A percentile compares a stretch with the other conserved stretches of the same genome.
phyloP scores from a whole-genome alignment of 2,797 vertebrate genomes.

The Siniperca scherzeri region DNA sequence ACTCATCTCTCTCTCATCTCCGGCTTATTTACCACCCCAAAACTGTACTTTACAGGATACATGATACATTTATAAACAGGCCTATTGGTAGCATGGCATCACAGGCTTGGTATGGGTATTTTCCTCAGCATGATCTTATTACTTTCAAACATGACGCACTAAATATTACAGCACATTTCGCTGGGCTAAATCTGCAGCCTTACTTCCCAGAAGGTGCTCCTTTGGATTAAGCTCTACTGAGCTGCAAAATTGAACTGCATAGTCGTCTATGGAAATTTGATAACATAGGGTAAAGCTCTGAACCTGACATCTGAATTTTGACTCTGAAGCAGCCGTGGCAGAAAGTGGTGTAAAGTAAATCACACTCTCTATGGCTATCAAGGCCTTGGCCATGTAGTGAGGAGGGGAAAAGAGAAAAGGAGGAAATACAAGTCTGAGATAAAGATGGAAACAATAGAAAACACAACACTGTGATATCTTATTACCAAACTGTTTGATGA shows the following conservation, averaged over 20 bases:
- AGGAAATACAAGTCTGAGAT: slow-evolving; percentile 27
- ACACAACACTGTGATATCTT: slow-evolving; percentile 64
- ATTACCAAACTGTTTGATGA: slow-evolving; percentile 73
- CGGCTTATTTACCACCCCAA: neutral
- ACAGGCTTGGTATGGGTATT: slow-evolving; percentile 18
- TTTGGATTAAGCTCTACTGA: slow-evolving; percentile 80
- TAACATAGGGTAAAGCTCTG: slow-evolving; percentile 68
- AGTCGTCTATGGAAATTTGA: slow-evolving; percentile 76
- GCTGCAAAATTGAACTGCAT: slow-evolving; percentile 80
- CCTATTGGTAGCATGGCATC: neutral
- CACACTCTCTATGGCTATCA: slow-evolving; percentile 51
- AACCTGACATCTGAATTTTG: slow-evolving; percentile 77
- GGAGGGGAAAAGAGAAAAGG: neutral
- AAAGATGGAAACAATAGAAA: slow-evolving; percentile 44
- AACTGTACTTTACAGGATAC: neutral
- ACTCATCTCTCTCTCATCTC: neutral
- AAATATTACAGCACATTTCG: slow-evolving; percentile 57
- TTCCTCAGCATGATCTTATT: slow-evolving; percentile 31
- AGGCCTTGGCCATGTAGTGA: slow-evolving; percentile 3
- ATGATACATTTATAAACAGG: slow-evolving; percentile 24
- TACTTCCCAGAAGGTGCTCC: slow-evolving; percentile 43
- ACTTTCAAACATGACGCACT: slow-evolving; percentile 45
- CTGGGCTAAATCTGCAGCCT: slow-evolving; percentile 49
- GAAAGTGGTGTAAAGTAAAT: slow-evolving; percentile 57
- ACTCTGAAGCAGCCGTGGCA: slow-evolving; percentile 52